Evolutionary conservation across 2,797 vertebrate genomes (phyloP), one percentile per base, ranked within the genome.

Genomic region (Lithobates pipiens): DNA sequence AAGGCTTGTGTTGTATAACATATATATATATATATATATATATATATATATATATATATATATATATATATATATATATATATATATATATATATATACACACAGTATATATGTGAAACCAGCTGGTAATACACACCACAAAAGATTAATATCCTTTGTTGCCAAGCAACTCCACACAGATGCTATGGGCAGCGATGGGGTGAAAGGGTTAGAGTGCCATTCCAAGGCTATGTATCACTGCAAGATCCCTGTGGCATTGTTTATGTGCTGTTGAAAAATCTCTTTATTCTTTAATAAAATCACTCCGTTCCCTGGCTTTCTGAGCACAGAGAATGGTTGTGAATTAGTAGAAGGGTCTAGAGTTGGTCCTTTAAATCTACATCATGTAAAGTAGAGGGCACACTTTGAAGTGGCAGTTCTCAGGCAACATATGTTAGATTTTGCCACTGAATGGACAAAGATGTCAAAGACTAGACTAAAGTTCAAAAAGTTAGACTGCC

Each of bases 121-220:
- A 80, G 84, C 44, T 85, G 57, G 77, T 46, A 86, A 76, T 50
- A 71, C 61, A 81, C 44, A 77, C 73, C 65, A 71, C n/a, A 50
- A 42, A 76, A 81, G 72, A 81, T 76, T 76, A 86, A 76, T 80
- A 86, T 21, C 32, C 72, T 80, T 46, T 68, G 84, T 86, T 86
- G 61, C 78, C 73, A 81, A 71, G 84, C 65, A 86, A 86, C 78
- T 70, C 10, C 7, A 46, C 21, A 77, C 44, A 70, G 46, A 76
- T 81, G 73, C 65, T 76, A 57, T 69, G 84, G 84, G 84, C 78
- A 86, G 36, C 25, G 39, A 42, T 63, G 72, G 61, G 84, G 84
- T 80, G 70, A 85, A 80, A 67, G 70, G 84, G 84, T 76, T 80
- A 80, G 71, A 50, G 77, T 44, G 72, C 63, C 57, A 80, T 69